Evolutionary conservation across 2,888 invertebrate species (phyloP).

Genomic region (Heliconius erato): DNA sequence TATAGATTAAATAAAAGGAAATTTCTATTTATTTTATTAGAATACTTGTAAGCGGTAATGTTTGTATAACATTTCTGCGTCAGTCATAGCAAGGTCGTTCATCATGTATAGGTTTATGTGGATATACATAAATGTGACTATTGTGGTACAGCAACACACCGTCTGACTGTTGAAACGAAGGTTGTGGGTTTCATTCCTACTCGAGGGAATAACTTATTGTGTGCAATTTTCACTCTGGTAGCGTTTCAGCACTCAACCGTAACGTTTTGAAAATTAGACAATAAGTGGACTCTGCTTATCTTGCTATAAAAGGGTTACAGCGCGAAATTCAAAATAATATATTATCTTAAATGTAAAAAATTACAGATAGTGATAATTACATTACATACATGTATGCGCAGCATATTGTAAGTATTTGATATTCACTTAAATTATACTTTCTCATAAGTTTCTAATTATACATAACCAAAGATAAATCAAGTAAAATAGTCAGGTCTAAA

Average conservation of each 20-base stretch:
- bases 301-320: not conserved
- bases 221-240: no score
- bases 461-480: not conserved
- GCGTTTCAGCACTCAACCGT: no score
- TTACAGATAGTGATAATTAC: no score
- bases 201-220: not conserved
- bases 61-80: not conserved
- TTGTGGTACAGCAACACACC: not conserved
- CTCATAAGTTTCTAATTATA: no score
- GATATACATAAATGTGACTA: not conserved
- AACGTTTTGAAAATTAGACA: no score
- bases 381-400: no score
- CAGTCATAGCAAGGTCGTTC: not conserved
- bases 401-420: no score
- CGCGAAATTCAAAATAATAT: no score
- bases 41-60: not conserved
- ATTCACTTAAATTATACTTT: no score
- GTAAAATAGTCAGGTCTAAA: not conserved
- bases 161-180: not conserved
- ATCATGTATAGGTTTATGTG: not conserved
- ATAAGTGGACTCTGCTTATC: not conserved
- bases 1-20: slow-evolving; percentile 12
- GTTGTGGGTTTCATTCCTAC: not conserved
- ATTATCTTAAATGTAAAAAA: no score
- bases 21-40: not conserved